These are phyloP conservation scores for Boloria euphrosyne DNA, from an alignment of 2,888 invertebrate genomes.

Conservation along the genomic window DNA sequence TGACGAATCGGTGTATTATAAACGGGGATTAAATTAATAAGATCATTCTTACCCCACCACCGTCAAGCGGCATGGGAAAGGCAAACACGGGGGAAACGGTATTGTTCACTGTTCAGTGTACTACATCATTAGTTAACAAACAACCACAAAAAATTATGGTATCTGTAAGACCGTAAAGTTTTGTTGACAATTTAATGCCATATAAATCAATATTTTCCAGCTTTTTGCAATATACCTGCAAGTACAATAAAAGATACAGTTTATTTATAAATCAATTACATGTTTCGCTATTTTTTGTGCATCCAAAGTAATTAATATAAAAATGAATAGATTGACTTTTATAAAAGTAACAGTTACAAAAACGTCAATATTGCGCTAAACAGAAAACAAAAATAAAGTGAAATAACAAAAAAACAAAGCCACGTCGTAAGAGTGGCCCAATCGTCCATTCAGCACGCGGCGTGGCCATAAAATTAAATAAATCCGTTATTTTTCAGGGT, in stretches of 20 bases:
- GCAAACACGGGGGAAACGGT: conserved; percentile 65
- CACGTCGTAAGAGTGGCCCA: conserved; percentile 50
- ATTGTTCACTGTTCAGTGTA: conserved; percentile 21
- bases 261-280: not conserved
- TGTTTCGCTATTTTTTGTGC: not conserved
- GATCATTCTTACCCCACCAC: conserved; percentile 61
- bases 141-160: conserved; percentile 30
- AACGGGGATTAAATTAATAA: conserved; percentile 73
- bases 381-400: conserved; percentile 16
- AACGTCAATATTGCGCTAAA: conserved; percentile 17
- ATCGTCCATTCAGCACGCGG: conserved; percentile 80
- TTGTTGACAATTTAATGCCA: conserved; percentile 35
- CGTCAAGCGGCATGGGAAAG: conserved; percentile 69
- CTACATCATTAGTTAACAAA: conserved; percentile 34
- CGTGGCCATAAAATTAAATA: conserved; percentile 80
- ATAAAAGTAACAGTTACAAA: not conserved
- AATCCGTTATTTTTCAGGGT: conserved; percentile 82
- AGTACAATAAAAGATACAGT: not conserved
- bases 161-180: conserved; percentile 17
- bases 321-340: conserved; percentile 3
- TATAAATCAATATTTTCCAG: conserved; percentile 31
- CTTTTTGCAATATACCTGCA: not conserved
- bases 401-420: conserved; percentile 22
- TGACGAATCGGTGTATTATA: conserved; percentile 71
- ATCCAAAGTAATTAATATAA: conserved; percentile 6